Percentiles rank a stretch among this genome's conserved stretches.
Evolutionary conservation across 1,140 invertebrate genomes (phyloP).

Genomic region (Eupristina koningsbergeri): DNA sequence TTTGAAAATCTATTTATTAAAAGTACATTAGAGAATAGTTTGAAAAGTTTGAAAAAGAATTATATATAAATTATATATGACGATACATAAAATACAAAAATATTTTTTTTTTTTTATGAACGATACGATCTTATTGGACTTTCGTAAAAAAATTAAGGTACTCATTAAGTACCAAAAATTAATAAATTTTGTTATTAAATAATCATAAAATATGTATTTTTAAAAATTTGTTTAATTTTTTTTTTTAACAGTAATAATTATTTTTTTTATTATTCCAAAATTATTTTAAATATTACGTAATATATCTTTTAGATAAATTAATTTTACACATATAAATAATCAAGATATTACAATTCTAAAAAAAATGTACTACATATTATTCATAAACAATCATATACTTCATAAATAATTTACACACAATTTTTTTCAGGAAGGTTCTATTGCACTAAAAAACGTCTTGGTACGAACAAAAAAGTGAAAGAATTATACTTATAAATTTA

Average conservation of each 20-base stretch:
- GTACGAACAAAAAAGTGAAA: conserved; percentile 9
- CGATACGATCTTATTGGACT: neutral
- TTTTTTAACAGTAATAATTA: neutral
- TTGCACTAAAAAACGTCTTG: conserved; percentile 43
- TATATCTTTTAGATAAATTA: neutral
- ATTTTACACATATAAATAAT: conserved; percentile 2
- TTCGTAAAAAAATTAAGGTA: neutral
- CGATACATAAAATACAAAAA: neutral
- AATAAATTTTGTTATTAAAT: neutral
- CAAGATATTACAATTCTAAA: neutral
- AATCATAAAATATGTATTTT: neutral
- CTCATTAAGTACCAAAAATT: neutral
- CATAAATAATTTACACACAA: conserved; percentile 43
- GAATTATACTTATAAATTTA: conserved; percentile 24
- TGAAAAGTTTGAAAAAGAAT: conserved; percentile 17
- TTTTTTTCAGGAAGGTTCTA: conserved; percentile 24
- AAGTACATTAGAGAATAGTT: conserved; percentile 53
- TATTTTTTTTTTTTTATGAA: neutral
- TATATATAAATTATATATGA: conserved; percentile 40
- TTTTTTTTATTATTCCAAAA: no score
- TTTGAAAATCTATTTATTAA: conserved; percentile 52
- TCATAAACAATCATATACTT: conserved; percentile 40
- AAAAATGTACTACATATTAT: conserved; percentile 18
- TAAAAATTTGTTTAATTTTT: no score
- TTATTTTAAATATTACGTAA: conserved; percentile 19